Evolutionary conservation across 2,888 invertebrate species (phyloP), one percentile per base, ranked within the genome.

Genomic region (Drosophila paramelanica): DNA sequence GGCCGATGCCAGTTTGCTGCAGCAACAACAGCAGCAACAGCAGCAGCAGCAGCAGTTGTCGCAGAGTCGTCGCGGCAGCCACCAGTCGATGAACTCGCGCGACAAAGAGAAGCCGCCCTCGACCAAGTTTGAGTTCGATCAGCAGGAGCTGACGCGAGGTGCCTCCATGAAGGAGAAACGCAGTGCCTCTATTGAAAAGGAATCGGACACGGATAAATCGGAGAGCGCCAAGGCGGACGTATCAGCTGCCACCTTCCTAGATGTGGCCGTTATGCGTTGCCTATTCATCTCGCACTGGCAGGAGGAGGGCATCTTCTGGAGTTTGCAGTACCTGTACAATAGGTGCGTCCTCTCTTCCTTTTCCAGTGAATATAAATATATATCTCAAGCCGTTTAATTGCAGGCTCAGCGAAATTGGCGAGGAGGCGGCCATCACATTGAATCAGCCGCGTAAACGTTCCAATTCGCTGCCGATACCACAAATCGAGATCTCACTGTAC

Each of bases 261-360:
- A 99, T 92, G 97, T 99, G 0, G 98, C 98, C 3, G 98, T 99
- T 0, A 93, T 99, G 58, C 94, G 99, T 55, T 99, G 99, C 91
- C 94, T 99, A 13, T 98, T 99, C 91, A 96, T 98, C 68, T 95
- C 97, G 0, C 98, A 98, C 90, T 99, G 99, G 99, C 96, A 97
- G 90, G 99, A 99, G 91, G 99, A 99, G 91, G 99, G 99, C 0
- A 96, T 99, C 11, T 97, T 97, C 92, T 99, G 99, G 99, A 98
- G 98, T 13, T 93, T 99, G 33, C 97, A 97, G 91, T 99, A 96
- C 92, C 93, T 98, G 73, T 97, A 97, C 87, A 97, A 97, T 90
- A 95, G 98, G 97, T 97, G 88, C 75, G 75, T 33, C 3, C 8
- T 6, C 27, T 20, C 7, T 17, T 11, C 1, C 31, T 7, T 8